Percentiles rank a stretch among this genome's conserved stretches.
Conservation (phyloP, 2,888 invertebrate species). For the Drosophila kanekoi region DNA sequence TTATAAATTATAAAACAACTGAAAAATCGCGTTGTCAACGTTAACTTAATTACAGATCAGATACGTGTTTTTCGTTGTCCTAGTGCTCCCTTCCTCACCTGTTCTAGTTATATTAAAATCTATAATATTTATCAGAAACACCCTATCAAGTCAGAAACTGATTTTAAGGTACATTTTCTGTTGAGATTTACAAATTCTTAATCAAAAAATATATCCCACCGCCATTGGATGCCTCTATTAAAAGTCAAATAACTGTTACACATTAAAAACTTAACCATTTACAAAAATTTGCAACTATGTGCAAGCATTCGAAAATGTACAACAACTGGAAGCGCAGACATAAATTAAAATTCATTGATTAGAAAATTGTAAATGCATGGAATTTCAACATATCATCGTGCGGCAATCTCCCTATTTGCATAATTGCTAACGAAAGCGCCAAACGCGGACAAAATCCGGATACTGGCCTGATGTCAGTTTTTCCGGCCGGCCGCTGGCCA, state of each 20-base stretch:
- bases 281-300: constrained; percentile 2
- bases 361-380: constrained; percentile 84
- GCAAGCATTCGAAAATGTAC: constrained; percentile 13
- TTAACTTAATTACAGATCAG: constrained; percentile 69
- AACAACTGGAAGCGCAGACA: constrained; percentile 52
- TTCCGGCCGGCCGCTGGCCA: constrained; percentile 4
- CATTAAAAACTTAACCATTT: constrained; percentile 21
- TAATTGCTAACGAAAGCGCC: constrained; percentile 72
- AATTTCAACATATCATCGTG: constrained; percentile 76
- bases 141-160: constrained; percentile 9
- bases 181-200: constrained; percentile 42
- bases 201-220: constrained; percentile 21
- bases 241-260: constrained; percentile 7
- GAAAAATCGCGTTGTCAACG: constrained; percentile 43
- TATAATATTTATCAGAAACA: constrained; percentile 37
- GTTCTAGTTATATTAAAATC: constrained; percentile 64
- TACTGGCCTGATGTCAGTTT: constrained; percentile 14
- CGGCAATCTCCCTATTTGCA: constrained; percentile 82
- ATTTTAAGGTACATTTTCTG: constrained; percentile 38
- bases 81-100: constrained; percentile 8
- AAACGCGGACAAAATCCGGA: constrained; percentile 62
- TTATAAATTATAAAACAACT: constrained; percentile 36
- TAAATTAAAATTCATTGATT: constrained; percentile 84
- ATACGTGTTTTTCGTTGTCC: constrained; percentile 12
- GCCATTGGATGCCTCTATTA: not conserved